Evolutionary conservation across 2,113 vertebrate species (phyloP).

Genomic region (Bubo bubo): DNA sequence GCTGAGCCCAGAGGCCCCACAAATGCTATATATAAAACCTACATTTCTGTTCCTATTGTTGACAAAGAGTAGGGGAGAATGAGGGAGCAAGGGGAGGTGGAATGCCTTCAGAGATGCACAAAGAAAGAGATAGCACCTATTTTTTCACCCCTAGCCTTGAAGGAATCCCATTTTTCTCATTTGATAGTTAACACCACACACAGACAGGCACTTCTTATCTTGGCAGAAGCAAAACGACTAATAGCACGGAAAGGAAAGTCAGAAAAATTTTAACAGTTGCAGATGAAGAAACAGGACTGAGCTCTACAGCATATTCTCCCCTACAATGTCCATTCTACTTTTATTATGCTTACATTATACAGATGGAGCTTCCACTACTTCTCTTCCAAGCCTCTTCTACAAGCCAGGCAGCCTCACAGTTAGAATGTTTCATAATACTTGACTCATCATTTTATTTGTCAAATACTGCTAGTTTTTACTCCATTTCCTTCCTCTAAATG

Average conservation of each 20-base stretch:
- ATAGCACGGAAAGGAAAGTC: background rate
- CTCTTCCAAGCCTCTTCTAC: background rate
- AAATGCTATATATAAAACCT: background rate
- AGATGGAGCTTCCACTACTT: background rate
- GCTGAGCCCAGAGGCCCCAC: background rate
- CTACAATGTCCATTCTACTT: background rate
- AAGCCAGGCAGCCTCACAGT: background rate
- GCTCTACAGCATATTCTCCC: background rate
- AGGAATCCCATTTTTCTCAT: background rate
- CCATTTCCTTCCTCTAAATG: background rate
- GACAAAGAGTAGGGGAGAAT: background rate
- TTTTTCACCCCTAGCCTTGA: background rate
- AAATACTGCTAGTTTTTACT: background rate
- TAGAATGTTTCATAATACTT: background rate
- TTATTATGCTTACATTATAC: background rate
- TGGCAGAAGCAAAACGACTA: background rate
- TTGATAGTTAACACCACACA: background rate
- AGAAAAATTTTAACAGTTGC: background rate
- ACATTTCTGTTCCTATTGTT: background rate
- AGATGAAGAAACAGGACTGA: background rate
- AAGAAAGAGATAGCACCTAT: background rate
- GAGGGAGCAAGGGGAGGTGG: background rate
- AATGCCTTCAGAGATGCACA: background rate
- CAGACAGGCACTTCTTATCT: fast-evolving
- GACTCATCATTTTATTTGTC: background rate